A percentile compares a stretch with the other conserved stretches of the same genome.
Conservation (phyloP, 1,140 invertebrate species). For the Pygmarrhopalites habei region DNA sequence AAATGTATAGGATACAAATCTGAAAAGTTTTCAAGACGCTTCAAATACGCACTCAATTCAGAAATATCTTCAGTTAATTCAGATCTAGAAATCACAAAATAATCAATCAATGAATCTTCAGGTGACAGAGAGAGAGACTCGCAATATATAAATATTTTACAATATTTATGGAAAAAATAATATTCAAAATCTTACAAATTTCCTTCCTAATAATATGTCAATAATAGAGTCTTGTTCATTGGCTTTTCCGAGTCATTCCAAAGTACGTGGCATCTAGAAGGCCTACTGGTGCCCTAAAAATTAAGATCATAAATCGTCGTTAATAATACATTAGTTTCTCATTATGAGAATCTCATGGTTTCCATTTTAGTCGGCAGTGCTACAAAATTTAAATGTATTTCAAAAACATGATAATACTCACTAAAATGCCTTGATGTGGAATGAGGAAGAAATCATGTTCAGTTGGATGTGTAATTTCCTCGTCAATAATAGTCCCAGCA, state of each 20-base stretch:
- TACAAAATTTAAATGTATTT: neutral
- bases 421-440: slow-evolving; percentile 58
- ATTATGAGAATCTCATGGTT: too few relatives aligned
- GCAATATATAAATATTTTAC: neutral
- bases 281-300: slow-evolving; percentile 75
- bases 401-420: slow-evolving; percentile 43
- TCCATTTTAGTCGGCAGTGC: too few relatives aligned
- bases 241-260: slow-evolving; percentile 66
- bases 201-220: slow-evolving; percentile 65
- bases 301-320: slow-evolving; percentile 42
- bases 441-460: slow-evolving; percentile 82
- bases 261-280: slow-evolving; percentile 78
- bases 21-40: neutral
- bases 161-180: neutral
- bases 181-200: neutral
- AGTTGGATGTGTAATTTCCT: slow-evolving; percentile 67
- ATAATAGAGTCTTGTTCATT: slow-evolving; percentile 68
- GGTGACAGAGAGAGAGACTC: neutral
- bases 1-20: slow-evolving; percentile 20
- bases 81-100: neutral
- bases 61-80: neutral
- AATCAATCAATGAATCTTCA: neutral
- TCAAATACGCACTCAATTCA: neutral
- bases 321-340: slow-evolving; percentile 11
- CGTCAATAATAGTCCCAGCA: slow-evolving; percentile 77